phyloP scores from a whole-genome alignment of 30 jellyfish, hydroid and myxozoan species.

The Hydractinia symbiolongicarpus region DNA sequence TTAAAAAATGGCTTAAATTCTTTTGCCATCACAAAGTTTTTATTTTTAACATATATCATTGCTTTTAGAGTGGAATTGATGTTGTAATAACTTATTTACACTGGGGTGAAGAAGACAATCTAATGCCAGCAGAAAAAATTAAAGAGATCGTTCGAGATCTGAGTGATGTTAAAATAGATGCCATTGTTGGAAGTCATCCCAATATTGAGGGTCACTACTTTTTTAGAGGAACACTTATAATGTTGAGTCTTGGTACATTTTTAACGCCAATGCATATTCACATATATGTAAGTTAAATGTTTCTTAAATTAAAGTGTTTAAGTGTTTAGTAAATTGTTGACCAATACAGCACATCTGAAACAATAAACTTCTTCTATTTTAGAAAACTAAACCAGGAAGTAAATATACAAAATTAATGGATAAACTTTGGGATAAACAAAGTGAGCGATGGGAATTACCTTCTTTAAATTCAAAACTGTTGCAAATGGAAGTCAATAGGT shows the following conservation, averaged over 20 bases:
- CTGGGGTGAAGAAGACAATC: slow-evolving; percentile 34
- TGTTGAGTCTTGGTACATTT: slow-evolving; percentile 20
- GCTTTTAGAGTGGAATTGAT: slow-evolving; percentile 30
- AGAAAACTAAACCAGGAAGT: slow-evolving; percentile 1
- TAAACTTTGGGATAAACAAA: slow-evolving; percentile 23
- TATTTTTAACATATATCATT: no score
- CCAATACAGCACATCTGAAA: neutral
- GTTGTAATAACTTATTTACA: slow-evolving; percentile 20
- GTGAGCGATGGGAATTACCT: slow-evolving; percentile 36
- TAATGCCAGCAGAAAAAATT: slow-evolving; percentile 9
- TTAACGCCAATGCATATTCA: slow-evolving; percentile 37
- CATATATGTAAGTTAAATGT: slow-evolving; percentile 17
- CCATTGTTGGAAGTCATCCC: slow-evolving; percentile 31
- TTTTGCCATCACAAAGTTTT: no score
- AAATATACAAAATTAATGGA: slow-evolving; percentile 3
- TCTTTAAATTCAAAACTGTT: slow-evolving; percentile 18
- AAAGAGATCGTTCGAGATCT: slow-evolving; percentile 22
- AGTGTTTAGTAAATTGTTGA: neutral
- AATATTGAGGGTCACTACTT: slow-evolving; percentile 20
- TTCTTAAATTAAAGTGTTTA: neutral
- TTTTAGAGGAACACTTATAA: slow-evolving; percentile 17
- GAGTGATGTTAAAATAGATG: slow-evolving; percentile 24
- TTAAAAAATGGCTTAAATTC: no score
- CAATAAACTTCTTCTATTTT: neutral
- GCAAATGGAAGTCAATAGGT: slow-evolving; percentile 34